Evolutionary conservation across 2,888 invertebrate species (phyloP).

Genomic region (Seira sanloemensis): DNA sequence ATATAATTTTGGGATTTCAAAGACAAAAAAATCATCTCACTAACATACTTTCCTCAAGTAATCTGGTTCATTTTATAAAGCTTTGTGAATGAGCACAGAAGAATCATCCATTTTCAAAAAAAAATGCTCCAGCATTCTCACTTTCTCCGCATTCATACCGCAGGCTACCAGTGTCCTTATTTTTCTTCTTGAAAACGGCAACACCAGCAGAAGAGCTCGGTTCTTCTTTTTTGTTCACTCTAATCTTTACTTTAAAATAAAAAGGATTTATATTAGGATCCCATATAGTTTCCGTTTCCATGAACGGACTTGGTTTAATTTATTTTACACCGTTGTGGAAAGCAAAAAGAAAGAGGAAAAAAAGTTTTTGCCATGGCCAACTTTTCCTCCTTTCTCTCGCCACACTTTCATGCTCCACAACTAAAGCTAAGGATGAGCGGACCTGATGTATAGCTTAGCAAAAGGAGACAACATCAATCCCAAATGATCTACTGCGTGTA

Average conservation of each 20-base stretch:
- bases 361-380: slow-evolving; percentile 34
- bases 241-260: slow-evolving; percentile 19
- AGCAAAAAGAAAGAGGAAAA: slow-evolving; percentile 43
- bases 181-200: background rate
- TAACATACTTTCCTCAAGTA: no score
- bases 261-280: slow-evolving; percentile 56
- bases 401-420: slow-evolving; percentile 34
- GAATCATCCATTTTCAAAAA: background rate
- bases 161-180: slow-evolving; percentile 54
- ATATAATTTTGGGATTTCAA: no score
- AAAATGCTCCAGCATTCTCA: slow-evolving; percentile 24
- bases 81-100: slow-evolving; percentile 18
- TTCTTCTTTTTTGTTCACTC: background rate
- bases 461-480: slow-evolving; percentile 69
- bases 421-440: slow-evolving; percentile 56
- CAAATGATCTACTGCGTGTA: slow-evolving; percentile 69
- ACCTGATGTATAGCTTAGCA: slow-evolving; percentile 61
- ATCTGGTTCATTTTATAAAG: no score
- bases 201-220: background rate
- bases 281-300: slow-evolving; percentile 2
- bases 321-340: slow-evolving; percentile 40
- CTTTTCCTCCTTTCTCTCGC: slow-evolving; percentile 30
- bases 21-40: no score
- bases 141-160: slow-evolving; percentile 55
- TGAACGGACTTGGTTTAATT: background rate